A percentile compares a stretch with the other conserved stretches of the same genome.
Conservation (phyloP, 2,113 vertebrate genomes). For the Dromaius novaehollandiae region DNA sequence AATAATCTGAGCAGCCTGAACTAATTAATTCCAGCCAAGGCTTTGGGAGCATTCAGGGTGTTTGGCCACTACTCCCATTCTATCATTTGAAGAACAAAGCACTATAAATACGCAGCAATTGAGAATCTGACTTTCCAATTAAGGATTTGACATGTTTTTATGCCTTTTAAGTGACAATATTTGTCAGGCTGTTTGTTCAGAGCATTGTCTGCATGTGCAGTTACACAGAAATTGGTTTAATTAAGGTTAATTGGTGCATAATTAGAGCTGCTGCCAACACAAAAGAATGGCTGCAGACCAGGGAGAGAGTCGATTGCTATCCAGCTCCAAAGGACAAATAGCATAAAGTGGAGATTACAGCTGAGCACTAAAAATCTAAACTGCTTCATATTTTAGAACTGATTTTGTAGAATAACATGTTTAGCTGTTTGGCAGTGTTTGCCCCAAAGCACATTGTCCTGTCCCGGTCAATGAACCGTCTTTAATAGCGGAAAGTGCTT, state of each 20-base stretch:
- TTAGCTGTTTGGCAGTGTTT: background rate
- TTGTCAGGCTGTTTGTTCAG: conserved; percentile 76
- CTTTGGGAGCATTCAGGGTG: background rate
- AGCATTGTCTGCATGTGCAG: conserved; percentile 65
- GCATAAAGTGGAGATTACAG: background rate
- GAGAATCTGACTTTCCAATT: conserved; percentile 58
- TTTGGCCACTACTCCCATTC: background rate
- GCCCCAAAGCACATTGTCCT: background rate
- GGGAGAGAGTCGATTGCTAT: conserved; percentile 20
- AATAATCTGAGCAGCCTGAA: background rate
- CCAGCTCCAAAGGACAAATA: conserved; percentile 48
- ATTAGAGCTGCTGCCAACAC: conserved; percentile 62
- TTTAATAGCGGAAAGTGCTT: background rate
- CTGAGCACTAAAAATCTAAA: background rate
- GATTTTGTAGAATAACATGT: background rate
- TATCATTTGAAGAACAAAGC: conserved; percentile 42
- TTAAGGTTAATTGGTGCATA: conserved; percentile 78
- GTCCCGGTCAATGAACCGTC: background rate
- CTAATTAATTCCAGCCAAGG: background rate
- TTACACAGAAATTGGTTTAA: conserved; percentile 73
- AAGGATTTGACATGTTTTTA: conserved; percentile 60
- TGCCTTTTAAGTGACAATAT: conserved; percentile 72
- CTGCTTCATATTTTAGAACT: background rate
- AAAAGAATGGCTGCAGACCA: conserved; percentile 62
- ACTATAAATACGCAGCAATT: conserved; percentile 53